phyloP scores from a whole-genome alignment of 2,888 invertebrate genomes.

The Andrena bucephala region DNA sequence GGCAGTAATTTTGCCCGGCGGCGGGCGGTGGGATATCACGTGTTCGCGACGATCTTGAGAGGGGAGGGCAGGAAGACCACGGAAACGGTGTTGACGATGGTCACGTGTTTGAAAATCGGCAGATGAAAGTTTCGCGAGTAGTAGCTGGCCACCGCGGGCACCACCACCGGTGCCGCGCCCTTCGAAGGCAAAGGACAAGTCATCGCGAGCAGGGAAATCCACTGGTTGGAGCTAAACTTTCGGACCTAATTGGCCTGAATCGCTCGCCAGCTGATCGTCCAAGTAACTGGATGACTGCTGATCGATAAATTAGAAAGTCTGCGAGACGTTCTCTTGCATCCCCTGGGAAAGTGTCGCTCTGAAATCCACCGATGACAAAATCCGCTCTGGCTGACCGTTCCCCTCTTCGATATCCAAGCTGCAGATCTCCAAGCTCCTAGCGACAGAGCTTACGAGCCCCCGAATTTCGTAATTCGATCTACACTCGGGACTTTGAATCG shows the following conservation, averaged over 20 bases:
- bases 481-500: no score
- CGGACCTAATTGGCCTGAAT: conserved; percentile 64
- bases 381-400: background rate
- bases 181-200: conserved; percentile 80
- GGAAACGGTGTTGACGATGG: conserved; percentile 78
- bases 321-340: background rate
- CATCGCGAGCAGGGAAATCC: conserved; percentile 68
- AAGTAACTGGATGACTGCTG: conserved; percentile 51
- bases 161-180: conserved; percentile 68
- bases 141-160: conserved; percentile 74
- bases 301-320: conserved; percentile 52
- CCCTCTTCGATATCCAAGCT: background rate
- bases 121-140: conserved; percentile 80
- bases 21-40: no score
- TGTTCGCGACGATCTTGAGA: conserved; percentile 73
- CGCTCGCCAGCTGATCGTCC: conserved; percentile 67
- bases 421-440: background rate
- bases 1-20: conserved; percentile 9
- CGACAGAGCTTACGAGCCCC: background rate
- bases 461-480: background rate
- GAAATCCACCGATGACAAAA: background rate
- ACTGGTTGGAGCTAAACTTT: background rate
- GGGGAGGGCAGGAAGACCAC: conserved; percentile 80
- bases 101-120: conserved; percentile 81
- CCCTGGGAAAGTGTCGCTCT: background rate